Percentiles rank a stretch among this genome's conserved stretches.
phyloP scores from a whole-genome alignment of 1,140 invertebrate genomes.

The Colletes gigas region DNA sequence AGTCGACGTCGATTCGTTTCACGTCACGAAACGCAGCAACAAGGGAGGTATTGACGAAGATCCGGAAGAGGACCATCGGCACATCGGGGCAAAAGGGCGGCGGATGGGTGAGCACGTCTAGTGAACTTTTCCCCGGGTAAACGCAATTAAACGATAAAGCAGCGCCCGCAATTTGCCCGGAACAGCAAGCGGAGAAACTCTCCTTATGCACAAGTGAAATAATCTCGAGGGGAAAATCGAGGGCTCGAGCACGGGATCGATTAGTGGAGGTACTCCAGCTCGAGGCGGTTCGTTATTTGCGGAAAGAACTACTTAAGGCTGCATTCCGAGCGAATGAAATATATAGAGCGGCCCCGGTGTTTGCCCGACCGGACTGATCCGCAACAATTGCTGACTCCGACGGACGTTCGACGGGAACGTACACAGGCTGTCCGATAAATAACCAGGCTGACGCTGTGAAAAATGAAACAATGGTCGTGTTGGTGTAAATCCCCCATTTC shows the following conservation, averaged over 20 bases:
- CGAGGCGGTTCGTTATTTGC: slow-evolving; percentile 30
- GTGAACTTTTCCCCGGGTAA: slow-evolving; percentile 55
- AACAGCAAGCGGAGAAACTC: slow-evolving; percentile 40
- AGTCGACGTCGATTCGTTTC: not conserved
- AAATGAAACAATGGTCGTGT: no score
- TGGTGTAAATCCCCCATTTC: no score
- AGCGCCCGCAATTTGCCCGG: slow-evolving; percentile 46
- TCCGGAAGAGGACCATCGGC: slow-evolving; percentile 9
- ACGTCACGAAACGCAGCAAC: not conserved
- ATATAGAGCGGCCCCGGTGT: not conserved
- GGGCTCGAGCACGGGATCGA: slow-evolving; percentile 35
- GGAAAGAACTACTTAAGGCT: slow-evolving; percentile 29
- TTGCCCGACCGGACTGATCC: not conserved
- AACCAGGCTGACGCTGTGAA: no score
- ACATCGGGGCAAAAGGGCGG: not conserved
- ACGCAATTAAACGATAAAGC: slow-evolving; percentile 56
- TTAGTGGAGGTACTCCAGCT: slow-evolving; percentile 14
- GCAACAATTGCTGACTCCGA: not conserved
- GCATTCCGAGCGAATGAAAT: slow-evolving; percentile 11
- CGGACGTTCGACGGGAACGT: not conserved
- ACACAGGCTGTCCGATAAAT: no score
- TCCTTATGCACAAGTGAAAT: slow-evolving; percentile 43
- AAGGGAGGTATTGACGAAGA: not conserved
- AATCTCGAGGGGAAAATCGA: slow-evolving; percentile 53
- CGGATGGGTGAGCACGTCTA: not conserved